Conservation (phyloP, 2,113 vertebrate species). For the Dascyllus trimaculatus region DNA sequence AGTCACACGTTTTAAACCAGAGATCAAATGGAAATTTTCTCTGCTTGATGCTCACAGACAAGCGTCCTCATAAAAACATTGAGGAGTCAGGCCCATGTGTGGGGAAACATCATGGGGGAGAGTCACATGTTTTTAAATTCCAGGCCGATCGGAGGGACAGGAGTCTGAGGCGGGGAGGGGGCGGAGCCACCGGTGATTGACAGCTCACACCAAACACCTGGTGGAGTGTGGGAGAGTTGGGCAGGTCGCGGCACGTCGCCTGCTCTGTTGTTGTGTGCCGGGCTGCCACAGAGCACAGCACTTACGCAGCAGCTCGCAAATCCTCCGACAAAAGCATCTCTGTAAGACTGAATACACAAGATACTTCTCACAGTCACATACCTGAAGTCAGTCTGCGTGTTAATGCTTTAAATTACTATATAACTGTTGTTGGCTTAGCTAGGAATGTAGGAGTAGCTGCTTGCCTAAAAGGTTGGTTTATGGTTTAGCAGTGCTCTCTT, state of each 20-base stretch:
- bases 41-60: conserved; percentile 2
- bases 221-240: conserved; percentile 69
- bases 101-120: neutral
- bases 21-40: conserved; percentile 67
- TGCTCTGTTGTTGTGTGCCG: conserved; percentile 60
- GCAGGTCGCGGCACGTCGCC: conserved; percentile 63
- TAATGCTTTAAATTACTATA: neutral
- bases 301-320: conserved; percentile 43
- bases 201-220: conserved; percentile 61
- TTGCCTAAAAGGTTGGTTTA: too few relatives aligned
- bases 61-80: conserved; percentile 11
- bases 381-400: neutral
- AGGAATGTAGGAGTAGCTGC: too few relatives aligned
- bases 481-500: too few relatives aligned
- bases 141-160: neutral
- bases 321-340: conserved; percentile 30
- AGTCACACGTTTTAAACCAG: conserved; percentile 36
- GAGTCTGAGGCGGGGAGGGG: neutral
- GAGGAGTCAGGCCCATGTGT: neutral
- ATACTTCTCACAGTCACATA: neutral
- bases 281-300: conserved; percentile 35
- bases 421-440: too few relatives aligned
- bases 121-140: conserved; percentile 22
- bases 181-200: conserved; percentile 46
- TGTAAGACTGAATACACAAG: conserved; percentile 10